Conservation (phyloP, 1,140 invertebrate species). For the Macrostomum lignano region DNA sequence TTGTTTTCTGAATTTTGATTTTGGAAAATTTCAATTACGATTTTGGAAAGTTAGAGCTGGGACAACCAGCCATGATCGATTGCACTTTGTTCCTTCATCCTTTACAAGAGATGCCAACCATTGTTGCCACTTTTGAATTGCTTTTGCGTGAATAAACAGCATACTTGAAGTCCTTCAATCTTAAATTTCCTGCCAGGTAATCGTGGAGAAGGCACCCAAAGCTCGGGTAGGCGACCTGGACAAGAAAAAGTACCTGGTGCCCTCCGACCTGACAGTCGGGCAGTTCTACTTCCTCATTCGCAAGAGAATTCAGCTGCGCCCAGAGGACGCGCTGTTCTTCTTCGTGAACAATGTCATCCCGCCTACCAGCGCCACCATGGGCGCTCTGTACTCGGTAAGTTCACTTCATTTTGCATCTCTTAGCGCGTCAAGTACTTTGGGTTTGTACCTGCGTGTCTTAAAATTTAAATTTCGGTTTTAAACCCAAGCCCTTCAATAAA, state of each 20-base stretch:
- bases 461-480: too few relatives aligned
- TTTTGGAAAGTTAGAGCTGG: too few relatives aligned
- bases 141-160: too few relatives aligned
- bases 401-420: not conserved
- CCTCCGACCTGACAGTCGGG: constrained; percentile 87
- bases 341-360: constrained; percentile 99
- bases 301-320: constrained; percentile 58
- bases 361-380: constrained; percentile 92
- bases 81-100: too few relatives aligned
- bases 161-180: too few relatives aligned
- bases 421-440: not conserved
- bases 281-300: constrained; percentile 98
- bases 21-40: too few relatives aligned
- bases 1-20: too few relatives aligned
- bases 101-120: too few relatives aligned
- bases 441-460: not conserved
- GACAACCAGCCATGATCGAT: too few relatives aligned
- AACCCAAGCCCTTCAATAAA: too few relatives aligned
- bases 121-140: too few relatives aligned
- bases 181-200: constrained; percentile 41
- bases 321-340: constrained; percentile 95
- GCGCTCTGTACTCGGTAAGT: constrained; percentile 71
- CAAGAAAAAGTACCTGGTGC: constrained; percentile 97
- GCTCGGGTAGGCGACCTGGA: constrained; percentile 86
- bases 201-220: constrained; percentile 95